Evolutionary conservation across 1,140 invertebrate genomes (phyloP).

Genomic region (Sitophilus oryzae): DNA sequence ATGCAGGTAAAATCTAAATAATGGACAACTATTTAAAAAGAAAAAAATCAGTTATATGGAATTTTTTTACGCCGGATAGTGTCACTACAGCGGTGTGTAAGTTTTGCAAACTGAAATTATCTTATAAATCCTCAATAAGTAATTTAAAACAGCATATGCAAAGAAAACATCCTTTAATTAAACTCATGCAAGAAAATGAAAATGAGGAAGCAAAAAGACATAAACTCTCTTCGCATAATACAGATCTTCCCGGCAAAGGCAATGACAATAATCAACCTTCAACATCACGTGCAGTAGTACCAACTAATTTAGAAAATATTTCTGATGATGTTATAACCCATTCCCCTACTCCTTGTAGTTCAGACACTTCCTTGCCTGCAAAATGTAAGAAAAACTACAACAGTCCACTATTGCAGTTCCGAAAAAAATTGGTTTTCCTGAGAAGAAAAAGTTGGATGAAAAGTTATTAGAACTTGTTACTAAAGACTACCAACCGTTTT

Average conservation of each 20-base stretch:
- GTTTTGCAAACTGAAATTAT: slow-evolving; percentile 1
- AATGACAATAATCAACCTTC: too few relatives aligned
- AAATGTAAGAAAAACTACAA: slow-evolving; percentile 1
- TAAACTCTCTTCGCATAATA: too few relatives aligned
- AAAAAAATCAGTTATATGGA: not conserved
- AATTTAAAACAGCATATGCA: slow-evolving; percentile 11
- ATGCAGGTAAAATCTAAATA: too few relatives aligned
- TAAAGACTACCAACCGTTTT: slow-evolving; percentile 23
- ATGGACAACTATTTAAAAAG: too few relatives aligned
- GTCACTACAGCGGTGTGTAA: slow-evolving; percentile 5
- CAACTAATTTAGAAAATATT: too few relatives aligned
- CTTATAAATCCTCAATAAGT: slow-evolving; percentile 6
- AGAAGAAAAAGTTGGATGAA: slow-evolving; percentile 16
- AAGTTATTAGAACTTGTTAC: slow-evolving; percentile 16
- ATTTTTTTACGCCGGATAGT: not conserved
- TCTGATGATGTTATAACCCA: too few relatives aligned
- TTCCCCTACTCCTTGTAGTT: too few relatives aligned
- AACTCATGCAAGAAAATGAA: too few relatives aligned
- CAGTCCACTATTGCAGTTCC: not conserved
- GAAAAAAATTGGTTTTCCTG: slow-evolving; percentile 5
- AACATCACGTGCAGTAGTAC: too few relatives aligned
- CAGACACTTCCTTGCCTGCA: not conserved
- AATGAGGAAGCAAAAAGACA: too few relatives aligned
- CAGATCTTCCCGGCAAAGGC: too few relatives aligned
- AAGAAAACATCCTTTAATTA: slow-evolving; percentile 10